Conservation (phyloP, 2,113 vertebrate genomes). For the Lepus europaeus region DNA sequence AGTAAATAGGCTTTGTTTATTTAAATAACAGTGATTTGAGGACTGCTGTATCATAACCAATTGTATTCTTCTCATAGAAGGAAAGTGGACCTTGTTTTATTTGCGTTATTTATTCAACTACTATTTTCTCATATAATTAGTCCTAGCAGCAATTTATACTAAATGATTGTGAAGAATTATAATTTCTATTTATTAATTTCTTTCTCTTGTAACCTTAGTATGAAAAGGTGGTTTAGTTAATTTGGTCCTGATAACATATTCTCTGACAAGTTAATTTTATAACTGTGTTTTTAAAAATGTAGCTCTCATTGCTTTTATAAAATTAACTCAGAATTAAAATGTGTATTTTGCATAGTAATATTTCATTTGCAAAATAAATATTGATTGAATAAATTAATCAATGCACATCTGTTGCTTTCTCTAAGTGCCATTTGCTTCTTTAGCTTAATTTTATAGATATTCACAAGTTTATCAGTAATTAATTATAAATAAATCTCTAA, state of each 20-base stretch:
- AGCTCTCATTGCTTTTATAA: constrained; percentile 14
- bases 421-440: neutral
- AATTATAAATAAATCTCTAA: neutral
- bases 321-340: constrained; percentile 51
- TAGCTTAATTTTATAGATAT: neutral
- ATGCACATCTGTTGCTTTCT: neutral
- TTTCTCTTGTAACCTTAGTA: neutral
- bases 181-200: constrained; percentile 39
- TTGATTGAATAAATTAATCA: constrained; percentile 33
- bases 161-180: constrained; percentile 42
- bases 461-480: constrained; percentile 1
- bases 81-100: constrained; percentile 7
- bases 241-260: neutral
- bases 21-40: neutral
- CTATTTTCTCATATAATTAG: neutral
- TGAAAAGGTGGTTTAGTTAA: constrained; percentile 13
- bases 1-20: neutral
- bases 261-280: constrained; percentile 47
- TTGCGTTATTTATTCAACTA: neutral
- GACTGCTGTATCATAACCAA: neutral
- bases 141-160: constrained; percentile 1
- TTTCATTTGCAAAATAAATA: constrained; percentile 46
- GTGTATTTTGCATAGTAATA: constrained; percentile 4
- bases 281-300: constrained; percentile 44
- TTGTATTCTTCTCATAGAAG: neutral